phyloP scores from a whole-genome alignment of 2,888 invertebrate species.

The Diaphora mendica region DNA sequence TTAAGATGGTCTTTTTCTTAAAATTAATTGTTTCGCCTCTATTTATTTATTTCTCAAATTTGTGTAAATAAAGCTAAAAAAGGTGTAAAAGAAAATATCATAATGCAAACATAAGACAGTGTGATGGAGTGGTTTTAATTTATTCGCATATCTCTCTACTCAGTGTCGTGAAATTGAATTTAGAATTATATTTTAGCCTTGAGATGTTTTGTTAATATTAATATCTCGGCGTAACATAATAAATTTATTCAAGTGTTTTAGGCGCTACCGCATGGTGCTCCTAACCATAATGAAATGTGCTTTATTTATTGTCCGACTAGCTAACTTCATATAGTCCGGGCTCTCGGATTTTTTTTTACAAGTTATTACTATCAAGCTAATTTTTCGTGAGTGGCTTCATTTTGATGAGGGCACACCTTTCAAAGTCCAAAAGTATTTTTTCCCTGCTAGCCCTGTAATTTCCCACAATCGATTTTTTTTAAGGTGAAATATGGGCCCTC shows the following conservation, averaged over 20 bases:
- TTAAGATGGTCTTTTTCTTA: background rate
- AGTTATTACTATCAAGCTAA: too few species aligned
- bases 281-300: too few species aligned
- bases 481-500: too few species aligned
- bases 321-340: too few species aligned
- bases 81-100: slow-evolving; percentile 45
- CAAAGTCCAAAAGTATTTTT: too few species aligned
- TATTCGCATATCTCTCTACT: slow-evolving; percentile 46
- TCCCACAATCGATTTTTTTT: too few species aligned
- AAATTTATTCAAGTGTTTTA: slow-evolving; percentile 2
- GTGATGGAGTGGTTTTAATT: slow-evolving; percentile 60
- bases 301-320: too few species aligned
- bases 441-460: too few species aligned
- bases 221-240: slow-evolving; percentile 32
- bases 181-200: slow-evolving; percentile 43
- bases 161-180: slow-evolving; percentile 51
- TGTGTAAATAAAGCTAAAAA: slow-evolving; percentile 21
- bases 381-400: too few species aligned
- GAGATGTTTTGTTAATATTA: slow-evolving; percentile 56
- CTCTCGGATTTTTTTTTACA: too few species aligned
- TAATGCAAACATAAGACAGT: slow-evolving; percentile 53
- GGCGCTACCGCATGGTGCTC: too few species aligned
- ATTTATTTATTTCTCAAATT: slow-evolving; percentile 1
- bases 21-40: background rate
- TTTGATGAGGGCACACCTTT: too few species aligned